A percentile compares a stretch with the other conserved stretches of the same genome.
Evolutionary conservation across 2,113 vertebrate genomes (phyloP).

Genomic region (Neodon shergylaensis): DNA sequence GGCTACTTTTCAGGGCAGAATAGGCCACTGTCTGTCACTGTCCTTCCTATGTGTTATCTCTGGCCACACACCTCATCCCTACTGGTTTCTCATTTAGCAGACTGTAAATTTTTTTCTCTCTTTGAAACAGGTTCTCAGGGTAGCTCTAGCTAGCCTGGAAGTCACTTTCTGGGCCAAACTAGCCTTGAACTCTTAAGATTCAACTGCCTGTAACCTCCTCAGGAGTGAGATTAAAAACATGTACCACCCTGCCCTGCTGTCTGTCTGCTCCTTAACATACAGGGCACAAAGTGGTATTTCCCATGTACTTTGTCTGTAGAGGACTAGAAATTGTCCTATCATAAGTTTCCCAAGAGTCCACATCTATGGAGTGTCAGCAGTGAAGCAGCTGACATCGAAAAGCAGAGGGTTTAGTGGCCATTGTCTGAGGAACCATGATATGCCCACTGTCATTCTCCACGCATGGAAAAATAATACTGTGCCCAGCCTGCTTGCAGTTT

Average conservation of each 20-base stretch:
- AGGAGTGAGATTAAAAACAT: background rate
- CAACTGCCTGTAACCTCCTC: background rate
- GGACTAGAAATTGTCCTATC: background rate
- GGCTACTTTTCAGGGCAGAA: background rate
- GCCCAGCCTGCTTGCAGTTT: background rate
- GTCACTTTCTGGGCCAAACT: background rate
- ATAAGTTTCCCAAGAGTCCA: background rate
- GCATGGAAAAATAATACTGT: accelerated
- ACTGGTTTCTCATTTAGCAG: background rate
- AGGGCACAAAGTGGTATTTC: background rate
- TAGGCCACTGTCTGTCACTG: background rate
- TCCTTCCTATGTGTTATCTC: background rate
- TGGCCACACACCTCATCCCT: accelerated
- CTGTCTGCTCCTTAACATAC: background rate
- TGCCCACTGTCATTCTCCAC: background rate
- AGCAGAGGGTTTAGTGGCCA: background rate
- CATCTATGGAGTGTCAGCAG: background rate
- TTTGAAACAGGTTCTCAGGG: background rate
- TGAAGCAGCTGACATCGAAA: background rate
- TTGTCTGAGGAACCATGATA: background rate
- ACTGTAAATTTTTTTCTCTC: background rate
- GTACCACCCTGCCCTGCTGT: background rate
- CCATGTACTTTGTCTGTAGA: background rate
- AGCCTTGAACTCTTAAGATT: background rate
- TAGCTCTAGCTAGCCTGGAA: background rate